Base-by-base conservation (phyloP, 2,888 invertebrate genomes). In the Drosophila nr. fundita region DNA sequence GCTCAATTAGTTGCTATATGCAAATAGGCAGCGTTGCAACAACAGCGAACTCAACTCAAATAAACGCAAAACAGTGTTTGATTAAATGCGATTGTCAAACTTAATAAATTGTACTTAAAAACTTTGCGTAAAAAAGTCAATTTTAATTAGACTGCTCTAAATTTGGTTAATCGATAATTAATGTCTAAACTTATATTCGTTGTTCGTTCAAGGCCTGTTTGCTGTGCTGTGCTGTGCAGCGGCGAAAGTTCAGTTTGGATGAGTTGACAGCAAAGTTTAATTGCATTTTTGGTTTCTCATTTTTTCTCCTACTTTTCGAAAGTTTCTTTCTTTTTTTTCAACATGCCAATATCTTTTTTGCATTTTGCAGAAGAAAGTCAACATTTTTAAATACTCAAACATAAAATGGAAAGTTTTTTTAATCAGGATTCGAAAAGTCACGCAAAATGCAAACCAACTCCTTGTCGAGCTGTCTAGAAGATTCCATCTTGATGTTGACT, bases 1-100 rank as follows among this genome's bases (percentile, higher is more conserved):
- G 79, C 78, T 70, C 69, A 78, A 80, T 82, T 82, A 66, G 36
- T 10, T 36, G 50, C 36, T 30, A 30, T 30, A 36, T 61, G 73
- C 78, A 73, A 73, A 73, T 78, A 69, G 59, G 73, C 68, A 48
- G 59, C 64, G 66, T 13, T 55, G 27, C 40, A 38, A 4, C 13
- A 4, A 10, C 45, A 54, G 57, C 30, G 24, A 66, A 69, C 67
- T 64, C 53, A 61, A 62, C 36, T 27, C 29, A 61, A 58, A 21
- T 55, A 65, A 49, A 42, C 49, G 48, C 15, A 4, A 42, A 55
- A 13, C 50, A 48, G 54, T 48, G 32, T 30, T 62, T 45, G 48
- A 57, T 72, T n/a, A 24, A 13, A 21, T 48, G 21, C 29, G 68
- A 50, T 50, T 68, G 24, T 3, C 15, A 2, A 34, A 21, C 32